A percentile compares a stretch with the other conserved stretches of the same genome.
Conservation (phyloP, 2,113 vertebrate species). For the Podocnemis expansa region DNA sequence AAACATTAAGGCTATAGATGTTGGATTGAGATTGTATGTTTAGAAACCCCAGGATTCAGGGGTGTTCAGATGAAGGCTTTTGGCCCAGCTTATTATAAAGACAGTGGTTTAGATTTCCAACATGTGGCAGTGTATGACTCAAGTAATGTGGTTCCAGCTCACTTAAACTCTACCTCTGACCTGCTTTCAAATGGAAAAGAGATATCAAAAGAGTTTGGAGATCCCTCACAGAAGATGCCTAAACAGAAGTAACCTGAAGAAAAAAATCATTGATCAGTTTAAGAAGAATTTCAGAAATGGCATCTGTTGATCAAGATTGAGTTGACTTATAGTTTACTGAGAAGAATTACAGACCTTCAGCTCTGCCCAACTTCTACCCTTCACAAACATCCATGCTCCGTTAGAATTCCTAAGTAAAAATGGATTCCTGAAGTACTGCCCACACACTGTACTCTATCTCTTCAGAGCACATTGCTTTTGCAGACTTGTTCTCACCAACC, state of each 20-base stretch:
- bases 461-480: not conserved
- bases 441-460: not conserved
- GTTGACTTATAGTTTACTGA: not conserved
- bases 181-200: not conserved
- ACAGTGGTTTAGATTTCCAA: not conserved
- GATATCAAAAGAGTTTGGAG: not conserved
- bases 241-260: not conserved
- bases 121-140: not conserved
- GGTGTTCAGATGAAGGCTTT: not conserved
- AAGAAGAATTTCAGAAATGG: not conserved
- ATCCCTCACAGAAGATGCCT: not conserved
- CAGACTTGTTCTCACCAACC: not conserved
- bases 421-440: not conserved
- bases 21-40: not conserved
- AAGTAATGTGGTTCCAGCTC: rapidly evolving
- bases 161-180: not conserved
- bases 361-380: not conserved
- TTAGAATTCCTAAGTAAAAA: not conserved
- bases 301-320: not conserved
- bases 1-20: not conserved
- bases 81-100: not conserved
- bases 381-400: not conserved
- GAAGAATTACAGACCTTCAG: not conserved
- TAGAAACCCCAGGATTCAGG: constrained; percentile 2
- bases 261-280: not conserved